Evolutionary conservation across 1,140 invertebrate genomes (phyloP).

Genomic region (Zaprionus nigranus): DNA sequence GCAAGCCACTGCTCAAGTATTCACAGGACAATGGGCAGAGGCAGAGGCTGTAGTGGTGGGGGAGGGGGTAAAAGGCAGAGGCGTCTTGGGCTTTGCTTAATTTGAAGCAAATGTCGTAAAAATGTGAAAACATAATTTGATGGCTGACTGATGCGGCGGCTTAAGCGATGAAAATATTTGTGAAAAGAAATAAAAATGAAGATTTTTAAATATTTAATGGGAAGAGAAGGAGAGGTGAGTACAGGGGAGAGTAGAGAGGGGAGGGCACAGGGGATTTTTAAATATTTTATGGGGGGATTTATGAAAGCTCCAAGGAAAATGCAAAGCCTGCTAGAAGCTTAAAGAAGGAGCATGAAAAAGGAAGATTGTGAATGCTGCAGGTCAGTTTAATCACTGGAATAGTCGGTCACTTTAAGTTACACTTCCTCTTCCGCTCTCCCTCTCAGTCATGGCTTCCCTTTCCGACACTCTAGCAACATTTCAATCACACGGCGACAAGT

Average conservation of each 20-base stretch:
- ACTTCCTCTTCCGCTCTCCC: background rate
- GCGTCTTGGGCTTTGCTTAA: constrained; percentile 67
- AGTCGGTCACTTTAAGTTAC: background rate
- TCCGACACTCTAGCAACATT: constrained; percentile 51
- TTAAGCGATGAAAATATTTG: constrained; percentile 40
- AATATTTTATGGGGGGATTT: constrained; percentile 48
- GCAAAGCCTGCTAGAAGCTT: background rate
- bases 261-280: constrained; percentile 15
- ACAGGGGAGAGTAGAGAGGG: too few relatives aligned
- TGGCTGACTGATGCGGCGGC: constrained; percentile 67
- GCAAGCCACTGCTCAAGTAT: constrained; percentile 66
- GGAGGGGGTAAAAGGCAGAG: too few relatives aligned
- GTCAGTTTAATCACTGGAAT: background rate
- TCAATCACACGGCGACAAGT: constrained; percentile 80
- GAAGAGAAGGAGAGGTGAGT: too few relatives aligned
- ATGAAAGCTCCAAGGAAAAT: background rate
- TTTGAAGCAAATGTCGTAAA: constrained; percentile 82
- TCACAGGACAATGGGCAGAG: constrained; percentile 52
- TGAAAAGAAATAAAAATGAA: constrained; percentile 11
- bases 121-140: constrained; percentile 74
- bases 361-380: background rate
- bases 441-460: background rate
- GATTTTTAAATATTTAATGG: too few relatives aligned
- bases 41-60: background rate
- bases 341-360: background rate